A percentile compares a stretch with the other conserved stretches of the same genome.
phyloP scores from a whole-genome alignment of 2,888 invertebrate species.

The Cheilosia variabilis region DNA sequence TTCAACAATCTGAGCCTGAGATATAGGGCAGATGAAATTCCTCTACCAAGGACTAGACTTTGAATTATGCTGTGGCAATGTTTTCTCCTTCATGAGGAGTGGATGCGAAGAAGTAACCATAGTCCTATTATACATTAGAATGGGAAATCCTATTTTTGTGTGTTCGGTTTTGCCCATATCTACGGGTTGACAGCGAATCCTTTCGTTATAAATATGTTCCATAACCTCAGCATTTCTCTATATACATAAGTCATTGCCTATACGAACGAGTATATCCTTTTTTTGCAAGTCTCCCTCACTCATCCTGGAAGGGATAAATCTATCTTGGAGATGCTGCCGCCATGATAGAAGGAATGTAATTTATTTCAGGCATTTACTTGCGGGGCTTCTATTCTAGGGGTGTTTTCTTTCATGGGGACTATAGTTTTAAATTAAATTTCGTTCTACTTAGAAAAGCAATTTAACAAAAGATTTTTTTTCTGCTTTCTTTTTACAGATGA shows the following conservation, averaged over 20 bases:
- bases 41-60: constrained; percentile 55
- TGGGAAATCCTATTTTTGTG: constrained; percentile 50
- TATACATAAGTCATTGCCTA: constrained; percentile 1
- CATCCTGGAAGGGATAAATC: constrained; percentile 62
- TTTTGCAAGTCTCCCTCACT: constrained; percentile 22
- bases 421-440: constrained; percentile 19
- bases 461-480: constrained; percentile 5
- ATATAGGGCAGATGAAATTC: constrained; percentile 40
- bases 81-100: constrained; percentile 21
- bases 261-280: constrained; percentile 12
- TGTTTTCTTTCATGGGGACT: constrained; percentile 17
- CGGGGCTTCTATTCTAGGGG: not conserved
- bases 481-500: constrained; percentile 79
- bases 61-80: constrained; percentile 67
- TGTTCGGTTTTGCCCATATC: constrained; percentile 19
- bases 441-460: constrained; percentile 7
- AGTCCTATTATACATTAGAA: constrained; percentile 45
- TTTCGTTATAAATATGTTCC: constrained; percentile 68
- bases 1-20: not conserved
- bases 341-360: constrained; percentile 71
- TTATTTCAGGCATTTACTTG: constrained; percentile 67
- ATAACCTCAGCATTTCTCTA: constrained; percentile 58
- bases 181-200: constrained; percentile 61
- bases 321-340: constrained; percentile 64
- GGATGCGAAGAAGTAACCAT: not conserved